These are phyloP conservation scores for Ganaspis sp. DNA, from an alignment of 1,140 invertebrate genomes.

Conservation along the genomic window DNA sequence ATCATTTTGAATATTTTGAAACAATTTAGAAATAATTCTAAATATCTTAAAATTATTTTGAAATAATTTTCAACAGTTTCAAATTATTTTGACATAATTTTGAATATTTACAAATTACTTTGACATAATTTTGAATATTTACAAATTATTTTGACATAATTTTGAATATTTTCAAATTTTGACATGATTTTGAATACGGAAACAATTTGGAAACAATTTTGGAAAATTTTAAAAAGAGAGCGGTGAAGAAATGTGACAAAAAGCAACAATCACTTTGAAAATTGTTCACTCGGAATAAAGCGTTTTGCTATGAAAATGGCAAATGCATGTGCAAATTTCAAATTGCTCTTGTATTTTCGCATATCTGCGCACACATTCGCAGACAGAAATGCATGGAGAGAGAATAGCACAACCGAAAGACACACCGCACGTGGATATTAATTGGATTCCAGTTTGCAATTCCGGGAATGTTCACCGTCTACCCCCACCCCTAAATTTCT, in stretches of 20 bases:
- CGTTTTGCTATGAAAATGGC: neutral
- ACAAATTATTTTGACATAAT: too few species aligned
- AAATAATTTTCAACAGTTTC: too few species aligned
- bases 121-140: too few species aligned
- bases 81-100: too few species aligned
- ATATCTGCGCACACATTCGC: neutral
- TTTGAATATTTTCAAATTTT: too few species aligned
- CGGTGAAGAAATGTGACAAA: neutral
- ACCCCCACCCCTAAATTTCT: conserved; percentile 36
- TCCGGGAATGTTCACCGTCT: conserved; percentile 54
- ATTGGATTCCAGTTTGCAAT: conserved; percentile 64
- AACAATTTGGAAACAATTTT: too few species aligned
- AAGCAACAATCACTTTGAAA: neutral
- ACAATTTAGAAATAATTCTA: too few species aligned
- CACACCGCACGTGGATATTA: conserved; percentile 54
- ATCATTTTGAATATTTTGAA: too few species aligned
- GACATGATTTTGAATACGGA: too few species aligned
- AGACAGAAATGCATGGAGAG: conserved; percentile 9
- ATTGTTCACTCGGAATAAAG: neutral
- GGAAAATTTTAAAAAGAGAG: too few species aligned
- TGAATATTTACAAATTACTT: too few species aligned
- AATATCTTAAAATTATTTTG: too few species aligned
- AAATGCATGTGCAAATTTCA: neutral
- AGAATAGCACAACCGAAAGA: conserved; percentile 47
- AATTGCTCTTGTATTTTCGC: conserved; percentile 17